These are phyloP conservation scores for Drosophila guanche DNA, from an alignment of 1,140 invertebrate species.

Conservation along the genomic window DNA sequence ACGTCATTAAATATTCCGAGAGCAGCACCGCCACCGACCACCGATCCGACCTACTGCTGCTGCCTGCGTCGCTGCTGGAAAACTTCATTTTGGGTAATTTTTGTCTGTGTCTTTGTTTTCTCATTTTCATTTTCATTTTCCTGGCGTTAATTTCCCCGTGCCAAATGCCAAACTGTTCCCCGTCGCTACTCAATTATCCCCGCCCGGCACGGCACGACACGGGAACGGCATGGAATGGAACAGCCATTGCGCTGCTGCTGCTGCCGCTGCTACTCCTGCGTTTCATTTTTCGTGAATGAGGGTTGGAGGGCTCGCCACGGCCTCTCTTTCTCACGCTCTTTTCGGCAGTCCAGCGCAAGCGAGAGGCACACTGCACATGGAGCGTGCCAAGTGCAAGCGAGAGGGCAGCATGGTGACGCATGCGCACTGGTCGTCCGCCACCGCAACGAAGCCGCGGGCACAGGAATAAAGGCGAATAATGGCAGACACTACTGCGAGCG, in stretches of 20 bases:
- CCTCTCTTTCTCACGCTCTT: slow-evolving; percentile 5
- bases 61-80: slow-evolving; percentile 37
- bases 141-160: slow-evolving; percentile 69
- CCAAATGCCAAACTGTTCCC: slow-evolving; percentile 51
- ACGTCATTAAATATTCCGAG: slow-evolving; percentile 67
- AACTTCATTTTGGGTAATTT: slow-evolving; percentile 81
- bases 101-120: slow-evolving; percentile 69
- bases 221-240: slow-evolving; percentile 47
- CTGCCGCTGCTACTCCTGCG: no score
- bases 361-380: neutral
- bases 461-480: slow-evolving; percentile 66
- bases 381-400: slow-evolving; percentile 6
- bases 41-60: slow-evolving; percentile 18
- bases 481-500: slow-evolving; percentile 38
- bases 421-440: slow-evolving; percentile 62
- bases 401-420: slow-evolving; percentile 39
- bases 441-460: slow-evolving; percentile 55
- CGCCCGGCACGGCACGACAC: no score
- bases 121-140: slow-evolving; percentile 80
- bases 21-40: neutral
- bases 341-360: slow-evolving; percentile 8
- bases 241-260: slow-evolving; percentile 4
- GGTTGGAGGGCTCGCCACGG: neutral
- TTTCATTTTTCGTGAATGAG: neutral
- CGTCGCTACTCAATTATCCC: slow-evolving; percentile 36